phyloP scores from a whole-genome alignment of 2,113 vertebrate species.

The Podarcis cretensis region DNA sequence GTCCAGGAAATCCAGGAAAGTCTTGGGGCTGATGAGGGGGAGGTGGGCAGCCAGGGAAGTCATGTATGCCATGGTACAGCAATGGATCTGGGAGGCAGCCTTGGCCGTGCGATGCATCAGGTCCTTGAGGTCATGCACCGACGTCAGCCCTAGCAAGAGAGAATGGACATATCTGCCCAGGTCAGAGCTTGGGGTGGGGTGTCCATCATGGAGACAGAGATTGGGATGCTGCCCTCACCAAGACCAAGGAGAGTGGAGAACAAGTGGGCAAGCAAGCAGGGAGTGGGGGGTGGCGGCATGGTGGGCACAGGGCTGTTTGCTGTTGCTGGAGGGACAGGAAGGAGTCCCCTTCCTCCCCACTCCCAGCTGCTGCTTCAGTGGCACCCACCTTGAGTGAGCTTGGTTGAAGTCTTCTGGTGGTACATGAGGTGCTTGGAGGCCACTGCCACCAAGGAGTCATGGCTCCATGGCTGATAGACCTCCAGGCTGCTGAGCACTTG shows the following conservation, averaged over 20 bases:
- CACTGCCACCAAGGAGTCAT: conserved; percentile 66
- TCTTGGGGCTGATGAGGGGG: conserved; percentile 75
- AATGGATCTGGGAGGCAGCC: conserved; percentile 81
- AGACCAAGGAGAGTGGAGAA: no score
- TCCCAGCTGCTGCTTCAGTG: not conserved
- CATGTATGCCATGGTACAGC: conserved; percentile 74
- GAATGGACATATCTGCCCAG: not conserved
- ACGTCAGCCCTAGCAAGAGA: not conserved
- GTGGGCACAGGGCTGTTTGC: not conserved
- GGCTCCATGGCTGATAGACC: conserved; percentile 79
- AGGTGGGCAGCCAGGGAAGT: conserved; percentile 60
- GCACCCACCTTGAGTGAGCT: not conserved
- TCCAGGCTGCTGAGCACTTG: conserved; percentile 76
- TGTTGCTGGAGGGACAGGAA: not conserved
- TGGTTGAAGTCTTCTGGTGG: not conserved
- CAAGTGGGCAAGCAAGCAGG: not conserved
- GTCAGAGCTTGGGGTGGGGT: not conserved
- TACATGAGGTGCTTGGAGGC: conserved; percentile 68
- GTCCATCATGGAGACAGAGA: not conserved
- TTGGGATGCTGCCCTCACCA: not conserved
- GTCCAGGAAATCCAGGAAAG: conserved; percentile 78
- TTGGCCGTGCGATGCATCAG: conserved; percentile 56
- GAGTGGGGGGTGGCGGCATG: no score
- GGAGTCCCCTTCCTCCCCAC: not conserved
- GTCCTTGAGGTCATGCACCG: conserved; percentile 10